phyloP scores from a whole-genome alignment of 2,113 vertebrate genomes.

The Ellobius talpinus region DNA sequence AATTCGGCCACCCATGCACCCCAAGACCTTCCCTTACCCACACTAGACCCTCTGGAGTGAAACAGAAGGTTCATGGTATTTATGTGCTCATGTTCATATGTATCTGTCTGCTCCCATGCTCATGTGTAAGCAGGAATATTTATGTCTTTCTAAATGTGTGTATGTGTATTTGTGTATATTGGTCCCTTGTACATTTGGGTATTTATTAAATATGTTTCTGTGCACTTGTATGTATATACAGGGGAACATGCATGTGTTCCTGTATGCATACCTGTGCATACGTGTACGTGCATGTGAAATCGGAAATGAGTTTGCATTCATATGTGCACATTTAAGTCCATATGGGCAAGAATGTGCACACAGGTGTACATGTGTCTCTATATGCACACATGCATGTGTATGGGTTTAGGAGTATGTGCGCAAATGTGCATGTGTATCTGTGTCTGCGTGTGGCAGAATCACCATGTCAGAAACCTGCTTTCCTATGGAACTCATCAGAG shows the following conservation, averaged over 20 bases:
- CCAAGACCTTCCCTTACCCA: rapidly evolving
- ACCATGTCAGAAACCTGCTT: too few species aligned
- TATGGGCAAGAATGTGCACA: not conserved
- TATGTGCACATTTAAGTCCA: not conserved
- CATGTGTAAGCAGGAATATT: not conserved
- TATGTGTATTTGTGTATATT: not conserved
- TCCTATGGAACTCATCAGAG: not conserved
- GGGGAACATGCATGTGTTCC: not conserved
- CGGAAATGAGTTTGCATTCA: not conserved
- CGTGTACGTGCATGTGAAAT: not conserved
- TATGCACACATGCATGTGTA: not conserved
- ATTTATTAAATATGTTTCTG: not conserved
- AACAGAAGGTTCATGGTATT: too few species aligned
- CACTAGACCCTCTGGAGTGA: not conserved
- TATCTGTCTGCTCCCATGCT: not conserved
- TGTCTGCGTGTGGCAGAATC: rapidly evolving
- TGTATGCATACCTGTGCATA: not conserved
- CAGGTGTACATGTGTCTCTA: not conserved
- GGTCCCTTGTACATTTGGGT: not conserved
- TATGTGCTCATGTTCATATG: not conserved
- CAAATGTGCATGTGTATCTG: not conserved
- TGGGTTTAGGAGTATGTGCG: too few species aligned
- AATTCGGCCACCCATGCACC: not conserved
- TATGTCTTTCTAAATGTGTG: not conserved
- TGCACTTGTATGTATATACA: not conserved